A percentile compares a stretch with the other conserved stretches of the same genome.
Evolutionary conservation across 1,140 invertebrate species (phyloP).

Genomic region (Euschistus heros): DNA sequence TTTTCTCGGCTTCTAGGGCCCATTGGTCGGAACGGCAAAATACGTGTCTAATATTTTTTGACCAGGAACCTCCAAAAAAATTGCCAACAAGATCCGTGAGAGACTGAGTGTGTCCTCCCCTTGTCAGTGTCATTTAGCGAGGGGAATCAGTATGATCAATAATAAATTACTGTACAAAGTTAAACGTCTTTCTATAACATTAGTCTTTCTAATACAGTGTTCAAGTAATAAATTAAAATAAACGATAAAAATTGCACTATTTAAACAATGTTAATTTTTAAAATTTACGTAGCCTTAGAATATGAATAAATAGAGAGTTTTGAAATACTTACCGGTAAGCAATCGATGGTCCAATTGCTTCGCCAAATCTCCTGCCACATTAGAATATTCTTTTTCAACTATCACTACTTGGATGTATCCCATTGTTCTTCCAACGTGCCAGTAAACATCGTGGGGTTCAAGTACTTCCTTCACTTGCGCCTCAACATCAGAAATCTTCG

Average conservation of each 20-base stretch:
- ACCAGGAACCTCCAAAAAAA: no score
- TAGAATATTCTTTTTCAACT: not conserved
- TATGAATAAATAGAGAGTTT: not conserved
- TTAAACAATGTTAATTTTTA: not conserved
- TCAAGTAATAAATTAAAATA: no score
- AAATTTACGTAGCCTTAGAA: not conserved
- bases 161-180: not conserved
- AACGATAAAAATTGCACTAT: not conserved
- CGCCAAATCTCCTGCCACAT: not conserved
- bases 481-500: not conserved
- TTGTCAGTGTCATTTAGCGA: no score
- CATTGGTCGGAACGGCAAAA: no score
- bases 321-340: not conserved
- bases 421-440: conserved; percentile 5
- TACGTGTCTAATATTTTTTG: no score
- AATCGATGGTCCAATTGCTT: not conserved
- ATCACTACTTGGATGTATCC: conserved; percentile 6
- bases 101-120: no score
- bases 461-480: not conserved
- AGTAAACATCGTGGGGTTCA: not conserved
- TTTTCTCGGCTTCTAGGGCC: no score
- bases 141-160: not conserved
- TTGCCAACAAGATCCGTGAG: no score
- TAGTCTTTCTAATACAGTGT: no score
- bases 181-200: not conserved